Evolutionary conservation across 2,888 invertebrate species (phyloP).

Genomic region (Metacarcinus magister): DNA sequence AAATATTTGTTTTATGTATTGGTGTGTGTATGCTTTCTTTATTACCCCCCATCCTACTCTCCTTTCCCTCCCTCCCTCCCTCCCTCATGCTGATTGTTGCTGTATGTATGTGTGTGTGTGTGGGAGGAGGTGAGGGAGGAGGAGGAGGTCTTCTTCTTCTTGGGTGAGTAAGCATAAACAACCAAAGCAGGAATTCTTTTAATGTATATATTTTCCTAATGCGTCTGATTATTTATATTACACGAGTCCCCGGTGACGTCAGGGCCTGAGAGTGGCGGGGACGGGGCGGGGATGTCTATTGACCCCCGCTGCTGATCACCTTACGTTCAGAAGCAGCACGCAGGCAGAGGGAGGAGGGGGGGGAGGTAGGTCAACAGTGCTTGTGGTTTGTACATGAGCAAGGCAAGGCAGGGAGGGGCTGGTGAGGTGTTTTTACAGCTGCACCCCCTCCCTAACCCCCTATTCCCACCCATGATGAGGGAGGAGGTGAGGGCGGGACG

Average conservation of each 20-base stretch:
- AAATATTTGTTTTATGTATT: not conserved
- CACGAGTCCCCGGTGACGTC: not conserved
- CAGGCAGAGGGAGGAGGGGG: not conserved
- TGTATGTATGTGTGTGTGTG: not conserved
- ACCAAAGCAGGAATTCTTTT: no score
- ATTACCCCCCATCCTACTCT: not conserved
- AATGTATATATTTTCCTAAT: no score
- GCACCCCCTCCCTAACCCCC: not conserved
- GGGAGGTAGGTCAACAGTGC: not conserved
- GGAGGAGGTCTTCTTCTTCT: no score
- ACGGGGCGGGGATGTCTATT: not conserved
- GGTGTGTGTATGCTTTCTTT: not conserved
- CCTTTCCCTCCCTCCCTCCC: not conserved
- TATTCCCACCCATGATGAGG: not conserved
- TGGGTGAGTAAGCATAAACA: no score
- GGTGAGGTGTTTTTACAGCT: not conserved
- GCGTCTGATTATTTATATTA: no score
- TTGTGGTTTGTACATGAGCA: not conserved
- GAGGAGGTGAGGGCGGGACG: not conserved
- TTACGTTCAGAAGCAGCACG: not conserved
- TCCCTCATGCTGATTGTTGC: not conserved
- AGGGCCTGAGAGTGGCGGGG: not conserved
- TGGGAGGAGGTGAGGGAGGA: no score
- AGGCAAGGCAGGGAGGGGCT: not conserved
- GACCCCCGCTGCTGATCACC: not conserved